These are phyloP conservation scores for Rhyacophila brunnea DNA, from an alignment of 1,140 invertebrate species.

Conservation along the genomic window DNA sequence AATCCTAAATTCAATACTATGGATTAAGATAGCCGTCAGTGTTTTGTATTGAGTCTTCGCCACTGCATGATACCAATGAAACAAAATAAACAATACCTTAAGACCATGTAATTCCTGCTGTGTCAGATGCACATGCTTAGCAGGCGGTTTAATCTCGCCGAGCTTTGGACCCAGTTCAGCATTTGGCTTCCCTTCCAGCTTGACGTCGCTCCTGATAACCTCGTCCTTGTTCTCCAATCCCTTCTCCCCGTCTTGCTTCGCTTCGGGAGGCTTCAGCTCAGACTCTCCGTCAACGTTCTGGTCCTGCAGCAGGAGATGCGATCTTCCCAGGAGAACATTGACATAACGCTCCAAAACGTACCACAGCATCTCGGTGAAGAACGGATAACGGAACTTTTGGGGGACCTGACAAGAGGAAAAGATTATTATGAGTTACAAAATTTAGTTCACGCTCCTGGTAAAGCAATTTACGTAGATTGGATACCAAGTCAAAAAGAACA, in stretches of 20 bases:
- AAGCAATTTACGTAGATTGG: too few relatives aligned
- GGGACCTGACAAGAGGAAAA: constrained; percentile 78
- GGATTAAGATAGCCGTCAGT: too few relatives aligned
- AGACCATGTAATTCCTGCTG: constrained; percentile 85
- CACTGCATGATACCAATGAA: too few relatives aligned
- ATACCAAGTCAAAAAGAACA: too few relatives aligned
- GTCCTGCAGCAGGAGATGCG: constrained; percentile 64
- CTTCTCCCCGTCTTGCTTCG: constrained; percentile 31
- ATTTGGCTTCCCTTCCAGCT: neutral
- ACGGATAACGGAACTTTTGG: constrained; percentile 95
- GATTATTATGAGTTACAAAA: neutral
- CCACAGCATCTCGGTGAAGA: constrained; percentile 97
- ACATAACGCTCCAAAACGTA: constrained; percentile 95
- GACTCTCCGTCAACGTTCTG: constrained; percentile 51
- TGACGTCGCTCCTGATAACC: neutral
- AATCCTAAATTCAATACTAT: too few relatives aligned
- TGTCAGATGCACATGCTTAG: constrained; percentile 72
- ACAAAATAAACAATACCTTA: constrained; percentile 63
- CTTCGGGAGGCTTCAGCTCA: constrained; percentile 37
- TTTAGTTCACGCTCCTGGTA: too few relatives aligned
- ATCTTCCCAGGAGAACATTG: constrained; percentile 79
- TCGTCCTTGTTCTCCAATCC: neutral
- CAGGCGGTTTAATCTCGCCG: constrained; percentile 36
- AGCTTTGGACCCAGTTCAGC: constrained; percentile 1
- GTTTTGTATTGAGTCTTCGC: too few relatives aligned